Evolutionary conservation across 2,113 vertebrate species (phyloP), one percentile per base, ranked within the genome.

Genomic region (Drymodes brunneopygia): DNA sequence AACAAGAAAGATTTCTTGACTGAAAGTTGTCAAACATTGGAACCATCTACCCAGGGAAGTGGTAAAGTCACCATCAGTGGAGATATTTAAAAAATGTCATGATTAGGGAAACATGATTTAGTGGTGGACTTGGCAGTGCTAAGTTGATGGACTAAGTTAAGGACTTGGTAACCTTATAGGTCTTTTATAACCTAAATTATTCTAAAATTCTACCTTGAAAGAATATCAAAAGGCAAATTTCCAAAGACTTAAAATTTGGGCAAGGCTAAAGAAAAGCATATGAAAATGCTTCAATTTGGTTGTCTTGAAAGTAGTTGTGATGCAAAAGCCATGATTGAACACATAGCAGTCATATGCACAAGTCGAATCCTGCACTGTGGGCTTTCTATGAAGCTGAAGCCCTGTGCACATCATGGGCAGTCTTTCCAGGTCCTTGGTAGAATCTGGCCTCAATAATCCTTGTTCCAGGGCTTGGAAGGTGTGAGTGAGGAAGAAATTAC

Each of bases 261-360:
- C 12, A 70, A 67, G 12, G 24, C 11, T 79, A 62, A 80, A 50
- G 28, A 53, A 79, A 78, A 90, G 11, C 8, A 25, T 25, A 56
- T 20, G 3, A 82, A 38, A 48, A 40, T 53, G 12, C 16, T 71
- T 84, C 28, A 20, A 8, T 79, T 38, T 1, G 65, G 22, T 53
- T 31, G 22, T 31, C 21, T n/a, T 56, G 35, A 38, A n/a, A 31
- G 36, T 12, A 75, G 51, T 5, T 50, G 8, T 56, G 72, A 45
- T 50, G 45, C n/a, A 60, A 62, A 90, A 78, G 56, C 31, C 15
- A 10, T 10, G 38, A 22, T 15, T 86, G 56, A 82, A 60, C 19
- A 66, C 27, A 56, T 0, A 42, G 40, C 9, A 79, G 38, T 24
- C 29, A 61, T 3, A 40, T 23, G 33, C 22, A 38, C 0, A 0